Conservation (phyloP, 2,888 invertebrate genomes). For the Xylota segnis region DNA sequence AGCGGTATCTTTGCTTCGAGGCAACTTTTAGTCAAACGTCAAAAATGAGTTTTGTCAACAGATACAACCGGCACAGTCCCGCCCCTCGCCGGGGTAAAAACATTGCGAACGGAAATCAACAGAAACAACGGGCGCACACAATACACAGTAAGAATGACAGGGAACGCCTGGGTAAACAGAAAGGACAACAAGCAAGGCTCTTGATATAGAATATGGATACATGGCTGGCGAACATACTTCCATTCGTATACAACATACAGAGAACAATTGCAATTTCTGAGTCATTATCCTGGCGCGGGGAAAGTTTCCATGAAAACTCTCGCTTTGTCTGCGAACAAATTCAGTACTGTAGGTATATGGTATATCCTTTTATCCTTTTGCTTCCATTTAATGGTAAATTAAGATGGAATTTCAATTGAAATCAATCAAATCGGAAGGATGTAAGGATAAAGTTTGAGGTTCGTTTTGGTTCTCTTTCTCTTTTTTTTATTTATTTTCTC, state of each 20-base stretch:
- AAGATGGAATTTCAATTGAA: conserved; percentile 76
- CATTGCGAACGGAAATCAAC: conserved; percentile 39
- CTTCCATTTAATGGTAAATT: conserved; percentile 68
- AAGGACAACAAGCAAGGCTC: conserved; percentile 14
- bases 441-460: conserved; percentile 70
- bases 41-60: conserved; percentile 75
- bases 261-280: conserved; percentile 72
- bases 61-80: conserved; percentile 24
- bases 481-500: not conserved
- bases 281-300: conserved; percentile 71
- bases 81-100: not conserved
- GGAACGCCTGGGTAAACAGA: conserved; percentile 42
- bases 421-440: conserved; percentile 76
- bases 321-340: conserved; percentile 51
- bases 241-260: too few species aligned
- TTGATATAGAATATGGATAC: conserved; percentile 58
- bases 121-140: conserved; percentile 31
- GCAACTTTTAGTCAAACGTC: conserved; percentile 74
- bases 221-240: conserved; percentile 47
- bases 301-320: conserved; percentile 61
- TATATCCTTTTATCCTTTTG: conserved; percentile 50
- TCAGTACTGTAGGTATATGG: conserved; percentile 17
- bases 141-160: conserved; percentile 17
- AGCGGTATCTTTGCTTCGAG: conserved; percentile 38
- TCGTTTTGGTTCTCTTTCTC: conserved; percentile 15